These are phyloP conservation scores for Semotilus atromaculatus DNA, from an alignment of 2,797 vertebrate species.

Conservation along the genomic window DNA sequence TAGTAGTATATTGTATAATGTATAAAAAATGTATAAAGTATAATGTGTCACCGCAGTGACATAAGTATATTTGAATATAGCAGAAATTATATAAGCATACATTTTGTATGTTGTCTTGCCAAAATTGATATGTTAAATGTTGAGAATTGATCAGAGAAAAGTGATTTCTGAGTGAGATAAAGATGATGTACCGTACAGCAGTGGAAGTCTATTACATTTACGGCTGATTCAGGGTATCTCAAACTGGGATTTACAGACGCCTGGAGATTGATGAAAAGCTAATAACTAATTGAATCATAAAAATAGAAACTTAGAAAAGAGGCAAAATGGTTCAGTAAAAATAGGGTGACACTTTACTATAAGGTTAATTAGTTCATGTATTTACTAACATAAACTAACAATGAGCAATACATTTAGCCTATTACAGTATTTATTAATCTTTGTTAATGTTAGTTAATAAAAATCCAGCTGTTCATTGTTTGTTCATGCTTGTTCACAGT, in stretches of 20 bases:
- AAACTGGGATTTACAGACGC: neutral
- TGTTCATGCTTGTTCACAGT: too few relatives aligned
- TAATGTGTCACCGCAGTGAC: conserved; percentile 1
- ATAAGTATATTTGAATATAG: neutral
- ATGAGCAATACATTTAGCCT: too few relatives aligned
- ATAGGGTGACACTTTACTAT: too few relatives aligned
- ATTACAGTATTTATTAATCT: too few relatives aligned
- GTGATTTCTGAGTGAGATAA: neutral
- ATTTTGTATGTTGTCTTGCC: neutral
- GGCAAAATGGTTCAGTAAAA: neutral
- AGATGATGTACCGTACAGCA: neutral
- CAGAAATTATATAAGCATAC: neutral
- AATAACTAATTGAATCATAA: neutral
- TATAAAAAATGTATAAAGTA: too few relatives aligned
- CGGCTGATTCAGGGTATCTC: neutral
- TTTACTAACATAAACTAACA: too few relatives aligned
- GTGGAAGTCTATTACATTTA: neutral
- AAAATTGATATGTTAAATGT: neutral
- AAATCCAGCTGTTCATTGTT: too few relatives aligned
- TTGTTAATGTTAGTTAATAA: too few relatives aligned
- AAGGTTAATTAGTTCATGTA: too few relatives aligned
- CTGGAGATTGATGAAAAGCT: neutral
- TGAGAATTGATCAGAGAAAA: neutral
- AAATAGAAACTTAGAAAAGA: neutral
- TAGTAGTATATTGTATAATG: too few relatives aligned